Conservation (phyloP, 1,140 invertebrate genomes). For the Capitella teleta region DNA sequence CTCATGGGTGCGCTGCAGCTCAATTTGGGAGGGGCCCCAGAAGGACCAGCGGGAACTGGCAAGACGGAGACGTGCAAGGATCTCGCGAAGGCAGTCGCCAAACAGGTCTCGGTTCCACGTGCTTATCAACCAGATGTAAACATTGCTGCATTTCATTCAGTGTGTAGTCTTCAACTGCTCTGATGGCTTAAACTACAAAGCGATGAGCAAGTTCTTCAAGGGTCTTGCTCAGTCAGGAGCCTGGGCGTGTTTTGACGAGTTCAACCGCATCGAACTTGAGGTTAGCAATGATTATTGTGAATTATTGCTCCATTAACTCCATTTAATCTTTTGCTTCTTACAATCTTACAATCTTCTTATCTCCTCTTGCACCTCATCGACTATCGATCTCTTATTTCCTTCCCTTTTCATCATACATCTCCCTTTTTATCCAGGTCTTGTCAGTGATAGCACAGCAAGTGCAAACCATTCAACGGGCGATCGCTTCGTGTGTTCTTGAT, state of each 20-base stretch:
- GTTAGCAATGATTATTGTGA: no score
- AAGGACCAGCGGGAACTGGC: constrained; percentile 43
- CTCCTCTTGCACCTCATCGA: neutral
- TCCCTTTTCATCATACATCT: neutral
- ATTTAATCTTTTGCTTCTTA: no score
- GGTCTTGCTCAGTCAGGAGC: constrained; percentile 42
- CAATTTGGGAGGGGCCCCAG: constrained; percentile 42
- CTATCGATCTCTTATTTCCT: neutral
- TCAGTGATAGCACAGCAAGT: constrained; percentile 43
- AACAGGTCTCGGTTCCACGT: constrained; percentile 25
- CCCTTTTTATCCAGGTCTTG: constrained; percentile 28
- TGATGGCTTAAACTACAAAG: constrained; percentile 42
- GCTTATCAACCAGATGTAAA: neutral
- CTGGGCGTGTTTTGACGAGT: constrained; percentile 43
- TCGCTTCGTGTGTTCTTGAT: no score
- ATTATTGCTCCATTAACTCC: no score
- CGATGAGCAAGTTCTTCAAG: constrained; percentile 45
- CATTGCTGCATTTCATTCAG: constrained; percentile 16
- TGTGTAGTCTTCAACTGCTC: constrained; percentile 45
- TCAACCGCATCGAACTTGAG: constrained; percentile 41
- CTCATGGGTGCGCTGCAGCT: constrained; percentile 42
- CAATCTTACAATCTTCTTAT: neutral
- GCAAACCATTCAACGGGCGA: constrained; percentile 41
- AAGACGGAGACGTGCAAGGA: constrained; percentile 46
- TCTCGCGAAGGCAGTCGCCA: constrained; percentile 42